Conservation (phyloP, 1,140 invertebrate species). For the Drosophila nebulosa region DNA sequence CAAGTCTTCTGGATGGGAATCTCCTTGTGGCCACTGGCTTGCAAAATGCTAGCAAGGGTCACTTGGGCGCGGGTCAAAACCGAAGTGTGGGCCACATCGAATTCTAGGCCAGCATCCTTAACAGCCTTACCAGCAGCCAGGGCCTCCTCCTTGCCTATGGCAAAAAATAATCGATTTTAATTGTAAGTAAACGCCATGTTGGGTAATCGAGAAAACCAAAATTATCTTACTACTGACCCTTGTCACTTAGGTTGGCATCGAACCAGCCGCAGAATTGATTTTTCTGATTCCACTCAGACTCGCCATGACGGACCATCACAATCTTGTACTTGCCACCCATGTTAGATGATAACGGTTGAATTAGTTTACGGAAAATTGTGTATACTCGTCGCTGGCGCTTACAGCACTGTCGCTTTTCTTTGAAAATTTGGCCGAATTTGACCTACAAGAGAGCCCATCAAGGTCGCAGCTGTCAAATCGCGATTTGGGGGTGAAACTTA, state of each 20-base stretch:
- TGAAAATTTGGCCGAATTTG: conserved; percentile 38
- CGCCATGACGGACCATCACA: conserved; percentile 96
- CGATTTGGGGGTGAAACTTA: background rate
- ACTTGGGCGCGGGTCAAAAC: conserved; percentile 93
- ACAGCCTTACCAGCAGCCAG: conserved; percentile 90
- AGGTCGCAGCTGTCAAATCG: conserved; percentile 54
- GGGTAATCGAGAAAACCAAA: background rate
- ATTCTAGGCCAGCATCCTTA: conserved; percentile 89
- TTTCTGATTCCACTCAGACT: conserved; percentile 97
- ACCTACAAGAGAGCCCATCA: conserved; percentile 56
- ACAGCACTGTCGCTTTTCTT: conserved; percentile 53
- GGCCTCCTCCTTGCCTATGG: conserved; percentile 86
- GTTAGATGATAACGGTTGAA: conserved; percentile 4
- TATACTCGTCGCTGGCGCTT: conserved; percentile 39
- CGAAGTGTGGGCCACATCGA: conserved; percentile 96
- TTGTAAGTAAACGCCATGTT: background rate
- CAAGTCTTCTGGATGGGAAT: conserved; percentile 91
- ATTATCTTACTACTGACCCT: conserved; percentile 83
- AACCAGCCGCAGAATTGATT: conserved; percentile 97
- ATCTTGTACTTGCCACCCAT: conserved; percentile 88
- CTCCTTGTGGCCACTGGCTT: conserved; percentile 89
- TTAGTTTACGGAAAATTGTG: conserved; percentile 60
- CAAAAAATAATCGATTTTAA: background rate
- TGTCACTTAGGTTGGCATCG: conserved; percentile 90
- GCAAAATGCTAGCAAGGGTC: conserved; percentile 89